Percentiles rank a stretch among this genome's conserved stretches.
phyloP scores from a whole-genome alignment of 2,113 vertebrate species.

The Danio rerio region GRCz12tu NC_133180.1:24986501-24987000 shows the following conservation, averaged over 20 bases:
- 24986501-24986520: constrained; percentile 18
- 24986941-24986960: constrained; percentile 65
- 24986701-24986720: not conserved
- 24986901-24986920: constrained; percentile 46
- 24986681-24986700: constrained; percentile 49
- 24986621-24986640: constrained; percentile 79
- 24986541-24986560: constrained; percentile 75
- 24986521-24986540: constrained; percentile 57
- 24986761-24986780: constrained; percentile 12
- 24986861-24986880: constrained; percentile 19
- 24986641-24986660: constrained; percentile 80
- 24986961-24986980: constrained; percentile 79
- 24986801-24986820: not conserved
- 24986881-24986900: constrained; percentile 22
- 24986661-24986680: constrained; percentile 71
- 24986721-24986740: not conserved
- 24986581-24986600: constrained; percentile 81
- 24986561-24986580: constrained; percentile 67
- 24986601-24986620: constrained; percentile 83
- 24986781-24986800: not conserved
- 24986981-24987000: constrained; percentile 74
- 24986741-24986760: not conserved
- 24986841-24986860: constrained; percentile 34
- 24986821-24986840: constrained; percentile 19
- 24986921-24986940: constrained; percentile 66